These are phyloP conservation scores for Cossypha dichroa DNA, from an alignment of 2,797 vertebrate species.

Conservation along the genomic window DNA sequence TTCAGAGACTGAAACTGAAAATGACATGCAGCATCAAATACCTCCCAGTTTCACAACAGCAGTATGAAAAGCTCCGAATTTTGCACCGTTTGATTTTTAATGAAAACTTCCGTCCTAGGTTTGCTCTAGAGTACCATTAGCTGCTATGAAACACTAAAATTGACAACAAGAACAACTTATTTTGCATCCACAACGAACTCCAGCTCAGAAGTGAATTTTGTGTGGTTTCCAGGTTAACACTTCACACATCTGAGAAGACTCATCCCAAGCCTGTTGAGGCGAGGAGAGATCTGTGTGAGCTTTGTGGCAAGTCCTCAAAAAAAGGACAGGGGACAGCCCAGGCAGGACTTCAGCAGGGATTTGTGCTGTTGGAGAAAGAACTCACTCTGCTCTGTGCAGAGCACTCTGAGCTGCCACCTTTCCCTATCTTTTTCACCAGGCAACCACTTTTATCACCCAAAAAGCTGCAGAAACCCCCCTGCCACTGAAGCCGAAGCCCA, in stretches of 20 bases:
- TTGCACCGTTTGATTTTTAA: neutral
- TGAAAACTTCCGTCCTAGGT: neutral
- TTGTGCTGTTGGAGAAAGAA: neutral
- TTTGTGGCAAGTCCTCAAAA: neutral
- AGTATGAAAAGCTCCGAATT: neutral
- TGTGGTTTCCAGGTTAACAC: neutral
- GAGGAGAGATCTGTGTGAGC: neutral
- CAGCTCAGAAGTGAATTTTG: neutral
- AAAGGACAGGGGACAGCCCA: neutral
- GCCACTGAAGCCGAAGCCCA: fast-evolving
- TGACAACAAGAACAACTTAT: neutral
- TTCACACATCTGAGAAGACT: neutral
- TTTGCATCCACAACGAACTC: neutral
- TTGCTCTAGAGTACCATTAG: neutral
- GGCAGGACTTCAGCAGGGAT: fast-evolving
- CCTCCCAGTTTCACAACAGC: neutral
- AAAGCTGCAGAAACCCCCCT: neutral
- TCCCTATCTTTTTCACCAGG: fast-evolving
- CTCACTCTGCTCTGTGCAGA: fast-evolving
- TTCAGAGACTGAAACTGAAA: conserved; percentile 11
- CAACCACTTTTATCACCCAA: neutral
- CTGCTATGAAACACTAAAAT: neutral
- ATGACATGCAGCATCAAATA: neutral
- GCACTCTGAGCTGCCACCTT: fast-evolving
- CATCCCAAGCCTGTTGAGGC: neutral